Percentiles rank a stretch among this genome's conserved stretches.
phyloP scores from a whole-genome alignment of 1,140 invertebrate species.

The Mizuhopecten yessoensis region DNA sequence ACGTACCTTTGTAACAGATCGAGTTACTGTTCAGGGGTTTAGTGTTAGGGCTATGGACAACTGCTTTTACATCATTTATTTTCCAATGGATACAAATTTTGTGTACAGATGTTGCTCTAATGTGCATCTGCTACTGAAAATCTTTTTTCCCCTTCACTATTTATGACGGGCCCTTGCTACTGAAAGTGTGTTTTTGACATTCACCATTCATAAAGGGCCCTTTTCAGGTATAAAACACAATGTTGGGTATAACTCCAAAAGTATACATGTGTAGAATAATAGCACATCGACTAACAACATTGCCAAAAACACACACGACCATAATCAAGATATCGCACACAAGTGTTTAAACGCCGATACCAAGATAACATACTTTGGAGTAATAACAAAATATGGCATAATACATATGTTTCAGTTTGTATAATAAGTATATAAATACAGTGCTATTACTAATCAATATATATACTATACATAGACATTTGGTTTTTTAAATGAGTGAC shows the following conservation, averaged over 20 bases:
- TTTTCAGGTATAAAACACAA: neutral
- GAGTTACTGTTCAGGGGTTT: neutral
- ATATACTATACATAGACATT: too few relatives aligned
- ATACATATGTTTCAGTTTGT: too few relatives aligned
- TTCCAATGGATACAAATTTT: neutral
- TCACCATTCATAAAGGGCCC: neutral
- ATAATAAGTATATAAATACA: too few relatives aligned
- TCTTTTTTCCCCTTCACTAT: too few relatives aligned
- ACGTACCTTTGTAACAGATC: neutral
- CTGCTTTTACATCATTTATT: too few relatives aligned
- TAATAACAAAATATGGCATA: too few relatives aligned
- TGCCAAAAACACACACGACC: neutral
- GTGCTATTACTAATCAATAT: too few relatives aligned
- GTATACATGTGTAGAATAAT: neutral
- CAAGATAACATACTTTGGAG: neutral
- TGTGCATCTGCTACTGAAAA: neutral
- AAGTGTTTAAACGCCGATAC: slow-evolving; percentile 21
- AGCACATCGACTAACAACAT: too few relatives aligned
- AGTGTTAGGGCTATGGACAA: too few relatives aligned
- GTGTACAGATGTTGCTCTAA: neutral
- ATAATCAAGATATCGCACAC: neutral
- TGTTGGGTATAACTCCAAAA: neutral
- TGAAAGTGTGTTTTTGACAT: too few relatives aligned
- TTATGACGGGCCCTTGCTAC: too few relatives aligned
- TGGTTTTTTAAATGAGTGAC: too few relatives aligned